A percentile compares a stretch with the other conserved stretches of the same genome.
Evolutionary conservation across 2,797 vertebrate species (phyloP).

Genomic region (Hozukius guyotensis): DNA sequence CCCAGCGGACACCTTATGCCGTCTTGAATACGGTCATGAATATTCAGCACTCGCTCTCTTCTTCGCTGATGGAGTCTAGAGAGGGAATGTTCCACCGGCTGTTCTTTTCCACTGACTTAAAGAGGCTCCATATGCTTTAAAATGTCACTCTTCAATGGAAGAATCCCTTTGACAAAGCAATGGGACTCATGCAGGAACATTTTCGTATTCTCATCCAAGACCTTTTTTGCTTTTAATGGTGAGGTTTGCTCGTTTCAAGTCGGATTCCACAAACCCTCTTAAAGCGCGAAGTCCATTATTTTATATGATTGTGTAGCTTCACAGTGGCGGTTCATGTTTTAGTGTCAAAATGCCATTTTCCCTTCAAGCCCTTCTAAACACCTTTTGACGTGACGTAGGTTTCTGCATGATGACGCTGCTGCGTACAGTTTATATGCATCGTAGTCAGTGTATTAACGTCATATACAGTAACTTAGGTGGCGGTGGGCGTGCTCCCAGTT

Average conservation of each 20-base stretch:
- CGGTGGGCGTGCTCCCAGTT: too few relatives aligned
- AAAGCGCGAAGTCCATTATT: too few relatives aligned
- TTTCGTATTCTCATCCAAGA: not conserved
- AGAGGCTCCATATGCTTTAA: constrained; percentile 73
- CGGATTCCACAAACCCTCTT: not conserved
- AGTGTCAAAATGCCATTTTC: too few relatives aligned
- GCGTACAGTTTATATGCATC: too few relatives aligned
- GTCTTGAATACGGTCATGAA: constrained; percentile 77
- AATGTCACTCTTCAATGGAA: constrained; percentile 53
- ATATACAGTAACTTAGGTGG: too few relatives aligned
- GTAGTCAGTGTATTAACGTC: too few relatives aligned
- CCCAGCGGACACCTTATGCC: constrained; percentile 73
- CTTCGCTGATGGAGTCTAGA: constrained; percentile 62
- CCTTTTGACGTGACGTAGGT: too few relatives aligned
- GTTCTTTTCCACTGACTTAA: constrained; percentile 63
- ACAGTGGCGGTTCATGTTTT: too few relatives aligned
- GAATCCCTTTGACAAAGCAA: constrained; percentile 14
- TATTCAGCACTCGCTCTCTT: constrained; percentile 72
- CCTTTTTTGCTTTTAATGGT: not conserved
- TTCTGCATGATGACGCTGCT: too few relatives aligned
- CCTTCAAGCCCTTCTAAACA: too few relatives aligned
- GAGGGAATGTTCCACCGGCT: constrained; percentile 64
- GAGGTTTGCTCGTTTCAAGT: not conserved
- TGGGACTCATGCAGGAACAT: not conserved
- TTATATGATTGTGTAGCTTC: too few relatives aligned